Conservation (phyloP, 1,140 invertebrate species). For the Aphelenchoides besseyi region DNA sequence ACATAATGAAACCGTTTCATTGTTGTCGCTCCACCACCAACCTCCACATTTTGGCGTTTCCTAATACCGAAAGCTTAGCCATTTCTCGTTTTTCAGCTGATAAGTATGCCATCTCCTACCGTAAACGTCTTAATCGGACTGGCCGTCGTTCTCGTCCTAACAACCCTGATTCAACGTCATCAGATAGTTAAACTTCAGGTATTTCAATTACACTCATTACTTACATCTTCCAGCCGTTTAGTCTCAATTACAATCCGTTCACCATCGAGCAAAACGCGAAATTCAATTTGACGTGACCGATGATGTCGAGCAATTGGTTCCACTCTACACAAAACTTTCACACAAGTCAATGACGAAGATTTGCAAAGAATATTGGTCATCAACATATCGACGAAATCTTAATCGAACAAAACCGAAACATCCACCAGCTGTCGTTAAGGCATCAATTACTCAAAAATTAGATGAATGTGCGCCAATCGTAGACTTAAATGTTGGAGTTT, state of each 20-base stretch:
- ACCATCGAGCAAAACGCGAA: neutral
- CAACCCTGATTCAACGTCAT: neutral
- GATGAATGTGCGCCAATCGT: neutral
- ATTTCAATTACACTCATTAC: no score
- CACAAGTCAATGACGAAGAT: neutral
- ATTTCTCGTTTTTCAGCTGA: no score
- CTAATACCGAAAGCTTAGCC: no score
- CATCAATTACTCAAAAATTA: no score
- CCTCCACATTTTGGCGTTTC: no score
- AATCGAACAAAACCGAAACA: conserved; percentile 1
- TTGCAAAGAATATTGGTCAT: neutral
- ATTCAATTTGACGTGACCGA: neutral
- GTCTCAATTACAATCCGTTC: neutral
- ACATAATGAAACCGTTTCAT: neutral
- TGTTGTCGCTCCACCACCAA: neutral
- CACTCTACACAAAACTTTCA: neutral
- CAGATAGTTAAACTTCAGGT: neutral
- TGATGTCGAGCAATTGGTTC: neutral
- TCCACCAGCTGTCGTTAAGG: neutral
- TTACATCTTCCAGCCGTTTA: no score
- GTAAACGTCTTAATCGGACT: neutral
- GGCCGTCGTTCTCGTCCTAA: neutral
- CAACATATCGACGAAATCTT: neutral
- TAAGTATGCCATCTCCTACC: neutral
- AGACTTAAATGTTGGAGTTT: neutral